These are phyloP conservation scores for Pelusios castaneus DNA, from an alignment of 2,113 vertebrate species.

Conservation along the genomic window DNA sequence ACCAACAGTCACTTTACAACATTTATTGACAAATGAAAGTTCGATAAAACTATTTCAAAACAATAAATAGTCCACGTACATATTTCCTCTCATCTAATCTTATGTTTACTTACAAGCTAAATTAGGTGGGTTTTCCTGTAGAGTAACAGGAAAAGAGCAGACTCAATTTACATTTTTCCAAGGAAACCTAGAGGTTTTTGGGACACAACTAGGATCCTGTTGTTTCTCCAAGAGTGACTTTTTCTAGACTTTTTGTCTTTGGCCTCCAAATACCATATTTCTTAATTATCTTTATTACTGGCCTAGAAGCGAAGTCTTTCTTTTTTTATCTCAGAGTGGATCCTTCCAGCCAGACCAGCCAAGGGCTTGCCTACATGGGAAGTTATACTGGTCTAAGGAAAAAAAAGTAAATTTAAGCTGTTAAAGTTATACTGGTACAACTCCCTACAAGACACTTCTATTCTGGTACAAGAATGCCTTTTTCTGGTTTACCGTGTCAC, in stretches of 20 bases:
- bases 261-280: not conserved
- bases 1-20: not conserved
- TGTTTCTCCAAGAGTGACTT: not conserved
- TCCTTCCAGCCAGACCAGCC: not conserved
- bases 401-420: not conserved
- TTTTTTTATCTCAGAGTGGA: not conserved
- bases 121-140: not conserved
- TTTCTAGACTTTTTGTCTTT: not conserved
- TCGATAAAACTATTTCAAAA: not conserved
- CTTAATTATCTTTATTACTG: not conserved
- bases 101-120: not conserved
- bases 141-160: not conserved
- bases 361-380: not conserved
- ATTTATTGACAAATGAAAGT: not conserved
- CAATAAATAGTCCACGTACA: not conserved
- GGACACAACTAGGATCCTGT: not conserved
- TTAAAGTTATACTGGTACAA: not conserved
- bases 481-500: not conserved
- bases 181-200: not conserved
- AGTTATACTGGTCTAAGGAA: not conserved
- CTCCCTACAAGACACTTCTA: not conserved
- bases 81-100: not conserved
- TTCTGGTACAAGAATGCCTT: not conserved
- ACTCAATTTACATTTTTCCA: not conserved
- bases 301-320: not conserved